A percentile compares a stretch with the other conserved stretches of the same genome.
Conservation (phyloP, 1,140 invertebrate species). For the Anastrepha obliqua region DNA sequence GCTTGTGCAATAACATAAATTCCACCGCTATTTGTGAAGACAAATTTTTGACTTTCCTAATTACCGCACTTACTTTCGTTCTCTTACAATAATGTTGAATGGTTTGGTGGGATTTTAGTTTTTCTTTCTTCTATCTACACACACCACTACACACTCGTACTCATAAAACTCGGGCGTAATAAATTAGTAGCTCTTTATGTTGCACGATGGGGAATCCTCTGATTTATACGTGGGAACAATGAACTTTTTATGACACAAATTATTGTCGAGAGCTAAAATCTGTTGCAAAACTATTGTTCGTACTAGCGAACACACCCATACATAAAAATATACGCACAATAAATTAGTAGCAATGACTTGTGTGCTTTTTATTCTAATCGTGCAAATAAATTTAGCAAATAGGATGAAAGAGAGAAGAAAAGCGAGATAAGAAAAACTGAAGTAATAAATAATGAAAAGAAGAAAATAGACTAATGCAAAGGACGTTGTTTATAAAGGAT, state of each 20-base stretch:
- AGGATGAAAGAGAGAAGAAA: neutral
- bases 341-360: conserved; percentile 18
- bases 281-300: neutral
- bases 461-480: no score
- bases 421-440: neutral
- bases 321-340: neutral
- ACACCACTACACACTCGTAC: no score
- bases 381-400: neutral
- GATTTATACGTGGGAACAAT: neutral
- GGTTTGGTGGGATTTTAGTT: no score
- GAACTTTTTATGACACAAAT: conserved; percentile 41
- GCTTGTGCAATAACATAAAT: neutral
- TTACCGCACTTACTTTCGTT: no score
- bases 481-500: neutral
- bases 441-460: conserved; percentile 1
- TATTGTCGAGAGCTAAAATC: neutral
- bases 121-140: no score
- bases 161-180: neutral
- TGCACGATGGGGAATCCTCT: neutral
- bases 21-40: neutral
- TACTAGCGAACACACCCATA: neutral
- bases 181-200: neutral
- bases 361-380: conserved; percentile 36
- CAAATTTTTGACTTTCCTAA: no score
- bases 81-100: no score